These are phyloP conservation scores for Nipponacmea schrenckii DNA, from an alignment of 2,888 invertebrate species.

Conservation along the genomic window DNA sequence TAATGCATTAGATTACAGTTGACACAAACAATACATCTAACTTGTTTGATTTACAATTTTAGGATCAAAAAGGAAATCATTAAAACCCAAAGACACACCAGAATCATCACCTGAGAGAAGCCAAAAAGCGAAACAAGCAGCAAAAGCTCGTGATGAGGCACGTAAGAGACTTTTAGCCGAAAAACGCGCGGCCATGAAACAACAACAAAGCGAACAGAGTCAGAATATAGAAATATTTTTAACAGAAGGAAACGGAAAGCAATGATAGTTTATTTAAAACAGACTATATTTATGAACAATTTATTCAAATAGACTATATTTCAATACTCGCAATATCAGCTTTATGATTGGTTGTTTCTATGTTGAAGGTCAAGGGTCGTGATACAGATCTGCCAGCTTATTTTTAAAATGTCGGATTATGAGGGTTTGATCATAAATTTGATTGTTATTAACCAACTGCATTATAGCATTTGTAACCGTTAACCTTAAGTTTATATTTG, in stretches of 20 bases:
- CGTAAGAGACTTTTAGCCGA: conserved; percentile 84
- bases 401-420: too few relatives aligned
- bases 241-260: conserved; percentile 25
- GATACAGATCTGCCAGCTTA: too few relatives aligned
- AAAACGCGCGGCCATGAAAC: conserved; percentile 72
- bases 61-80: conserved; percentile 51
- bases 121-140: conserved; percentile 58
- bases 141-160: conserved; percentile 72
- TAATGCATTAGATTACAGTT: too few relatives aligned
- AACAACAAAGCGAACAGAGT: conserved; percentile 39
- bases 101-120: conserved; percentile 57
- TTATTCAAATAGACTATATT: too few relatives aligned
- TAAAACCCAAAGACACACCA: conserved; percentile 51
- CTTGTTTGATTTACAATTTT: conserved; percentile 13
- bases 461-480: too few relatives aligned
- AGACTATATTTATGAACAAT: too few relatives aligned
- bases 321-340: too few relatives aligned
- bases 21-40: not conserved
- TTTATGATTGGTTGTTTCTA: too few relatives aligned
- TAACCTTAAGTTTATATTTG: too few relatives aligned
- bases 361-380: too few relatives aligned
- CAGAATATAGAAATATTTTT: conserved; percentile 43
- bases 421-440: too few relatives aligned
- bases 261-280: conserved; percentile 12
- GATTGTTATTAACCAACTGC: too few relatives aligned